Base-by-base conservation (phyloP, 2,797 vertebrate genomes). In the Alosa sapidissima region DNA sequence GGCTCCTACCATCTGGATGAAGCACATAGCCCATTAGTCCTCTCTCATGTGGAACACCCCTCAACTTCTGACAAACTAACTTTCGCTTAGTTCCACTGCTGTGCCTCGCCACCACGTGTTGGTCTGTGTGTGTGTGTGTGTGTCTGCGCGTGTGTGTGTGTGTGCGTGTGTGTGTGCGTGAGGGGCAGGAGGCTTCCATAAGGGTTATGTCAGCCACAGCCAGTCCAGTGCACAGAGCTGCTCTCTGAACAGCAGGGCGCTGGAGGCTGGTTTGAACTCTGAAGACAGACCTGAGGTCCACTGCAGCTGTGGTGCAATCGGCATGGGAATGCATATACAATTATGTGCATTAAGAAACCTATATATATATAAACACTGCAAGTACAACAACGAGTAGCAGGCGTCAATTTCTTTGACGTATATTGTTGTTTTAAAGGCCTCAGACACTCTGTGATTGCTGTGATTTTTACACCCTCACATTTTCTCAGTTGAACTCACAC, bases 1-100 rank as follows among this genome's bases (percentile, higher is more conserved):
- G 83, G 85, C 83, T 84, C 87, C 16, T 83, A 55, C 85, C 87
- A 88, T 88, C 85, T 88, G 87, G 85, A 84, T 83, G 68, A 72
- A 55, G 47, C 83, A 54, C 86, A 62, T 81, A 81, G 83, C 52
- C 81, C 82, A 65, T 62, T 88, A 54, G 81, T 54, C 24, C 85
- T 81, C 48, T 81, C 87, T 85, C 84, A 28, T 78, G 84, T 85
- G 82, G 82, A 84, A 84, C 62, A 83, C 84, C 84, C 84, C 49
- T 85, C 85, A 82, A 65, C 78, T 82, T 68, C 84, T 86, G 58
- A 86, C 24, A 82, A 85, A 86, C 82, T 78, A 82, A 84, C 83
- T 81, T 86, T 83, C 48, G 36, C 7, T 45, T 84, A 51, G 81
- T 88, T 85, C 65, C 48, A 81, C 82, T 51, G 1, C 3, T 62